Percentiles rank a stretch among this genome's conserved stretches.
Evolutionary conservation across 2,113 vertebrate species (phyloP).

Genomic region (Calcarius ornatus): DNA sequence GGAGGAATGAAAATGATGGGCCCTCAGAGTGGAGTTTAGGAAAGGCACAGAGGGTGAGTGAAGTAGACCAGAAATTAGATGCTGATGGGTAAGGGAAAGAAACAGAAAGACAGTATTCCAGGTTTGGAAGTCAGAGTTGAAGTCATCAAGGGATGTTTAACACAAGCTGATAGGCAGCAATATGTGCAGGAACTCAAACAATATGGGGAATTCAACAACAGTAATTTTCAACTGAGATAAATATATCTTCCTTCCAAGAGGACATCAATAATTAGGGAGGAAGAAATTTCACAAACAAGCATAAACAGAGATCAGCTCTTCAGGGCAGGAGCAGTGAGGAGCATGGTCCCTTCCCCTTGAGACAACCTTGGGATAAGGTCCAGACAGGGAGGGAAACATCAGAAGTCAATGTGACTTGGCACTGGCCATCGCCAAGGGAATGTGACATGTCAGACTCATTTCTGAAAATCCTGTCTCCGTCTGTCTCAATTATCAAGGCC

Average conservation of each 20-base stretch:
- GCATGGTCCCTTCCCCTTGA: not conserved
- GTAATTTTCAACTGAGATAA: not conserved
- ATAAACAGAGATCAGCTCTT: not conserved
- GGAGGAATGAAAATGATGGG: not conserved
- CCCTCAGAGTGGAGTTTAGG: not conserved
- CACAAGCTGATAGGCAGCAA: not conserved
- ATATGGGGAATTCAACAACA: not conserved
- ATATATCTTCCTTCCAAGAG: not conserved
- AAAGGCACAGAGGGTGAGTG: not conserved
- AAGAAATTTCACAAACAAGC: not conserved
- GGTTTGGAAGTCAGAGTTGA: not conserved
- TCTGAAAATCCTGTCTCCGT: not conserved
- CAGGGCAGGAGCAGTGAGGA: not conserved
- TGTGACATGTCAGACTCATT: slow-evolving; percentile 25
- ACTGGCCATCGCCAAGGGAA: not conserved
- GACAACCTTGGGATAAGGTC: slow-evolving; percentile 12
- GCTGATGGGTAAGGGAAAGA: not conserved
- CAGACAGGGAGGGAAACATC: not conserved
- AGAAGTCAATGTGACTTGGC: slow-evolving; percentile 22
- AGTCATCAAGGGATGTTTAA: not conserved
- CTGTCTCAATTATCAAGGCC: slow-evolving; percentile 31
- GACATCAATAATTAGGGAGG: not conserved
- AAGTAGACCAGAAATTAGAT: not conserved
- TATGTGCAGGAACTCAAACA: not conserved
- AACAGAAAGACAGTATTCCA: not conserved